Percentiles rank a stretch among this genome's conserved stretches.
Conservation (phyloP, 2,113 vertebrate genomes). For the Mobula hypostoma region DNA sequence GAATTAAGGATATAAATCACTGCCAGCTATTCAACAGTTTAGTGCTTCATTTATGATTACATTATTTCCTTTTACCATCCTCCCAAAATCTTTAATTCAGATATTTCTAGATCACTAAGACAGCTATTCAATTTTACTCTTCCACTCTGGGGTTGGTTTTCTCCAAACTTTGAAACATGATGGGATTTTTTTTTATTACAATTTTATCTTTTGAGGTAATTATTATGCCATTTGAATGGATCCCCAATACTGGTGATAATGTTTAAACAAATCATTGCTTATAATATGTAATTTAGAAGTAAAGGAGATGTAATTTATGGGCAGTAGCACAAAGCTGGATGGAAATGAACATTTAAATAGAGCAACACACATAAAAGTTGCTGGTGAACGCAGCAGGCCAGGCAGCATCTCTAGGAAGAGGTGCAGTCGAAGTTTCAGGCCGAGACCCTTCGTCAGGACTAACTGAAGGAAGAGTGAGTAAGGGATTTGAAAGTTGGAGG, state of each 20-base stretch:
- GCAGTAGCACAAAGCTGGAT: not conserved
- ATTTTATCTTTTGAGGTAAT: not conserved
- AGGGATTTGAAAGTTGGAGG: no score
- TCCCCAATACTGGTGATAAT: not conserved
- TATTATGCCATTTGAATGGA: not conserved
- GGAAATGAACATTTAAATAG: not conserved
- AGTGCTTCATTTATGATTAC: not conserved
- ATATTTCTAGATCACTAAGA: not conserved
- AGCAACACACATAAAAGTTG: no score
- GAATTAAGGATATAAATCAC: conserved; percentile 3
- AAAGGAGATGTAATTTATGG: not conserved
- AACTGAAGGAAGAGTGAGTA: no score
- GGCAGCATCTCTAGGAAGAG: no score
- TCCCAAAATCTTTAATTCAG: not conserved
- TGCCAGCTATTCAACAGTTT: not conserved
- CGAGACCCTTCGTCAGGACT: no score
- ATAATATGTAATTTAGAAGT: not conserved
- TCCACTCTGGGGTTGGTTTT: not conserved
- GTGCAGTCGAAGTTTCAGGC: no score
- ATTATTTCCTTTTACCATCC: not conserved
- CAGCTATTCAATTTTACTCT: not conserved
- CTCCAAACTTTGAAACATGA: not conserved
- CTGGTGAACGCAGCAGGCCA: no score
- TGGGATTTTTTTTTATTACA: not conserved
- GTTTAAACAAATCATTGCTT: not conserved